Evolutionary conservation across 1,140 invertebrate genomes (phyloP), one percentile per base, ranked within the genome.

Genomic region (Formica selysi): DNA sequence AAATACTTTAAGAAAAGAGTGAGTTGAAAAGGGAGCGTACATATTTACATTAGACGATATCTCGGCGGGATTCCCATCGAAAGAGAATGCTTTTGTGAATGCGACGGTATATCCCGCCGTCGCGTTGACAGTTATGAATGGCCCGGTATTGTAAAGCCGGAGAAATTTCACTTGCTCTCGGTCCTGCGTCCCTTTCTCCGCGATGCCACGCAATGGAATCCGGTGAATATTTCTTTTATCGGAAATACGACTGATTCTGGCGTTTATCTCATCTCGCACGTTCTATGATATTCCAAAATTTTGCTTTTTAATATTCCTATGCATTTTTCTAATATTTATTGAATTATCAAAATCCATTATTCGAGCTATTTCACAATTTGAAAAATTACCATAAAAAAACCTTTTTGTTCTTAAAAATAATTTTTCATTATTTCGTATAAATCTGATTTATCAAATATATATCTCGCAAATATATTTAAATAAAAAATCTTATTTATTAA

Each of bases 41-140:
- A 73, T 85, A 88, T 85, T 89, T 86, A 89, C 57, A 89, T 80
- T 44, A 84, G 48, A 26, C 41, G 61, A 89, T 74, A 85, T 76
- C 51, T 79, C 73, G 51, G 6, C 51, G 73, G 68, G 67, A 87
- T 89, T 76, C 68, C 67, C 81, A 79, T 86, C 86, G 86, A 87
- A 62, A 88, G 64, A 88, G 78, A 86, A 89, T 87, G 68, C 86
- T 74, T 89, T 88, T 64, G 87, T 74, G 61, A 22, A 76, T 26
- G 48, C 44, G 44, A 29, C 70, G 78, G 81, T 76, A 74, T 86
- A 71, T 78, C 85, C 74, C n/a, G 32, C 11, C 74, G 65, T 88
- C 62, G 51, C 62, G 38, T 62, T 88, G 87, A 88, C 87, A 88
- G 87, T 76, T 88, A 89, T 76, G 83, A 86, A 88, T 86, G 51